Conservation (phyloP, 2,888 invertebrate species). For the Agriotes lineatus region DNA sequence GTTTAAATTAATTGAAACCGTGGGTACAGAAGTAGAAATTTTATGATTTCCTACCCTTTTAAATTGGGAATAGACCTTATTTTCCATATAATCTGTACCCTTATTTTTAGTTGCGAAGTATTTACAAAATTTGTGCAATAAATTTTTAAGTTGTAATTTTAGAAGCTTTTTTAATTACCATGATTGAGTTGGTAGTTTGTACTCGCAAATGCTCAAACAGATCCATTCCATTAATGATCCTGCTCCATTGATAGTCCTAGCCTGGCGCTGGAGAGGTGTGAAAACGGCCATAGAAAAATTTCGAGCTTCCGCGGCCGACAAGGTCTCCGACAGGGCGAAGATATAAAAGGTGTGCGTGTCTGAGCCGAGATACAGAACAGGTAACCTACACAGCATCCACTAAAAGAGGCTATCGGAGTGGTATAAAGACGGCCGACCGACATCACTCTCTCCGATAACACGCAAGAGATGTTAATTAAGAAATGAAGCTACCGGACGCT, state of each 20-base stretch:
- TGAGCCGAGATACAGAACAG: conserved; percentile 59
- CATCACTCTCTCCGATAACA: conserved; percentile 62
- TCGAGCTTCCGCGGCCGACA: conserved; percentile 28
- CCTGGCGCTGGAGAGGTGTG: neutral
- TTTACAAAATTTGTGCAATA: too few relatives aligned
- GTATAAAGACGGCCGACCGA: conserved; percentile 60
- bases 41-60: too few relatives aligned
- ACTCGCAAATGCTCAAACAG: too few relatives aligned
- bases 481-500: conserved; percentile 65
- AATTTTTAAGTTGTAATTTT: too few relatives aligned
- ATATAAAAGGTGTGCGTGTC: conserved; percentile 61
- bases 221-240: neutral
- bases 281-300: conserved; percentile 21
- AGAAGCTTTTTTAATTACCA: too few relatives aligned
- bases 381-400: conserved; percentile 60
- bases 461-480: conserved; percentile 65
- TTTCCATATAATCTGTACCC: too few relatives aligned
- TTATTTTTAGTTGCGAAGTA: too few relatives aligned
- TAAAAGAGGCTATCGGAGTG: conserved; percentile 61
- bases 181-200: too few relatives aligned
- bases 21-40: too few relatives aligned
- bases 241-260: neutral
- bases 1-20: too few relatives aligned
- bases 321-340: conserved; percentile 32
- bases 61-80: too few relatives aligned